Base-by-base conservation (phyloP, 2,113 vertebrate species). In the Girardinichthys multiradiatus region DNA sequence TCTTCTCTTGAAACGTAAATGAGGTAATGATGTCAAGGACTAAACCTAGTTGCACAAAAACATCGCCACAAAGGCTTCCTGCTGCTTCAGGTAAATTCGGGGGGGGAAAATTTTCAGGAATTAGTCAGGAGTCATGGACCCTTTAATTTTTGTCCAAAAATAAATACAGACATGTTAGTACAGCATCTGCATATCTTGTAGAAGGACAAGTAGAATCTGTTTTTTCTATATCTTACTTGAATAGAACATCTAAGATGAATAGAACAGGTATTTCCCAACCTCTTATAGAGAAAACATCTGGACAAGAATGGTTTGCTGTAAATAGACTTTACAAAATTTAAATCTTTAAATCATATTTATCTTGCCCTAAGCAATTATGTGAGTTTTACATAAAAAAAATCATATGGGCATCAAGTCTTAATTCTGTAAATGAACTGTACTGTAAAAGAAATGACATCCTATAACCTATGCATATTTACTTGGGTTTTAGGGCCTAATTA, bases 21-120 rank as follows among this genome's bases (percentile, higher is more conserved):
- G 72, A 37, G 39, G 31, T 57, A n/a, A 37, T 57, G 26, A 31
- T 70, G 70, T 71, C 67, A 76, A 3, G 17, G 24, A 10, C 27
- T 14, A 11, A 62, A 75, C 70, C 30, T 70, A 54, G 75, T 37
- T 21, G 77, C 83, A 84, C 73, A 87, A 26, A 67, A 35, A 31
- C 75, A 10, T 6, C 11, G 30, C 59, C 65, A 30, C 7, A 75
- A 67, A 77, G 54, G 66, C 75, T 76, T 78, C 84, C 64, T 72
- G 78, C 62, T 76, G 82, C 59, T 90, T 90, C 60, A 83, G 54
- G 37, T 57, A 45, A 74, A 31, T 12, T 33, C 69, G 17, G 7
- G 26, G 11, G n/a, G n/a, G n/a, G 39, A 65, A 45, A 4, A 12
- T 51, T 72, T 26, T 39, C 65, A 26, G 28, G 71, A 12, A 35